Conservation (phyloP, 2,113 vertebrate genomes). For the Equus quagga region DNA sequence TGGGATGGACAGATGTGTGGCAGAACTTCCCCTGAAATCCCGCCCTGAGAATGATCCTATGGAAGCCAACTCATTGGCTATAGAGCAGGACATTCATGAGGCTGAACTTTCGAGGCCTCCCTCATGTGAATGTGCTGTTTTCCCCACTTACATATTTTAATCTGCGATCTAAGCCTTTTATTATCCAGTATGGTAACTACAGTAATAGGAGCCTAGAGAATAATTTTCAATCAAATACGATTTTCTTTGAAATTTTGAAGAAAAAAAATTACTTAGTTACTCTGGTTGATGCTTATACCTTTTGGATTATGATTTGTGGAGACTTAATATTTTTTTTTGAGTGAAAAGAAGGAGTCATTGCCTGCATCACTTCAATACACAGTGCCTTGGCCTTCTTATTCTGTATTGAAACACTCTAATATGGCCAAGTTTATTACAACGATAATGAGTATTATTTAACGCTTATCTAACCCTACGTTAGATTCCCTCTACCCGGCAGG, state of each 20-base stretch:
- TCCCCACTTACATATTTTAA: neutral
- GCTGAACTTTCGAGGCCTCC: neutral
- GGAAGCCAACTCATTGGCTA: neutral
- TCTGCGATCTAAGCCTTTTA: slow-evolving; percentile 31
- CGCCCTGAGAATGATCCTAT: neutral
- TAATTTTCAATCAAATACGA: slow-evolving; percentile 63
- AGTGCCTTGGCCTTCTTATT: neutral
- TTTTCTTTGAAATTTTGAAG: slow-evolving; percentile 58
- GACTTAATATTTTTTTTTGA: neutral
- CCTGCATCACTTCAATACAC: neutral
- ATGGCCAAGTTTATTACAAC: slow-evolving; percentile 32
- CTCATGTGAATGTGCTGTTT: neutral
- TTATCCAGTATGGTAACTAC: neutral
- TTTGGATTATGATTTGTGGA: neutral
- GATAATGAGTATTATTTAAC: slow-evolving; percentile 40
- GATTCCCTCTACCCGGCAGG: neutral
- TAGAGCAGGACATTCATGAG: neutral
- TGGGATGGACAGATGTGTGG: neutral
- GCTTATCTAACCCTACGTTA: neutral
- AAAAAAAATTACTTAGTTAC: slow-evolving; percentile 48
- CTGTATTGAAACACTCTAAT: slow-evolving; percentile 12
- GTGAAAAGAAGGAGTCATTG: slow-evolving; percentile 24
- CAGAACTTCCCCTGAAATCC: neutral
- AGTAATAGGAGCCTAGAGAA: slow-evolving; percentile 29
- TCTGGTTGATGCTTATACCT: neutral